Conservation (phyloP, 2,888 invertebrate genomes). For the Phaedon cochleariae region DNA sequence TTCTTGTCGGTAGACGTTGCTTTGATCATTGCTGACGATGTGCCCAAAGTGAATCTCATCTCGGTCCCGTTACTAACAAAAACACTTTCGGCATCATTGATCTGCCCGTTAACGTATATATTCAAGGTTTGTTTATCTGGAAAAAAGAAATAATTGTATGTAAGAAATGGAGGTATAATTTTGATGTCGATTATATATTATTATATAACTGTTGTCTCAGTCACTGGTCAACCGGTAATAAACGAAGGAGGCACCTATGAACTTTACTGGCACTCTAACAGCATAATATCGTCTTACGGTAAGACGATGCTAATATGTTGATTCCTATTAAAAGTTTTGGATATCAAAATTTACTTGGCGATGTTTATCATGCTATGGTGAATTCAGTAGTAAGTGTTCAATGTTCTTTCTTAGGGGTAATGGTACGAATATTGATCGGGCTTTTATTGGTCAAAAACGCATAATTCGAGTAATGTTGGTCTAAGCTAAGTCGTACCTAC, state of each 20-base stretch:
- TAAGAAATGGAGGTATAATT: neutral
- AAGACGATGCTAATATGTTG: too few relatives aligned
- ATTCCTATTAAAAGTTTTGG: too few relatives aligned
- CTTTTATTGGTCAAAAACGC: too few relatives aligned
- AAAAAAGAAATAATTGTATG: slow-evolving; percentile 42
- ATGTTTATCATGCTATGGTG: too few relatives aligned
- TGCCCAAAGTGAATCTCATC: slow-evolving; percentile 75
- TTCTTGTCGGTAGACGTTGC: slow-evolving; percentile 67
- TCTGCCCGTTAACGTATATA: slow-evolving; percentile 79
- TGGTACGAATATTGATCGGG: too few relatives aligned
- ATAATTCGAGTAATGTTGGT: too few relatives aligned
- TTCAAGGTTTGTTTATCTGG: slow-evolving; percentile 79
- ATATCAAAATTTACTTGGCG: too few relatives aligned
- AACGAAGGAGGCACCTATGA: neutral
- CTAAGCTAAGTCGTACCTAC: too few relatives aligned
- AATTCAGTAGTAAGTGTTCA: too few relatives aligned
- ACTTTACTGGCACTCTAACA: too few relatives aligned
- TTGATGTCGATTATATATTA: neutral
- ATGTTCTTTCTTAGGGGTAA: too few relatives aligned
- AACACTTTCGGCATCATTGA: slow-evolving; percentile 76
- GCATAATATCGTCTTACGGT: too few relatives aligned
- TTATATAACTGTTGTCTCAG: neutral
- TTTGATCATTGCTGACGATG: slow-evolving; percentile 57
- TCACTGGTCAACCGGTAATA: neutral
- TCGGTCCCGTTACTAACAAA: slow-evolving; percentile 88